Evolutionary conservation across 2,797 vertebrate species (phyloP), one percentile per base, ranked within the genome.

Genomic region (Tapirus indicus): DNA sequence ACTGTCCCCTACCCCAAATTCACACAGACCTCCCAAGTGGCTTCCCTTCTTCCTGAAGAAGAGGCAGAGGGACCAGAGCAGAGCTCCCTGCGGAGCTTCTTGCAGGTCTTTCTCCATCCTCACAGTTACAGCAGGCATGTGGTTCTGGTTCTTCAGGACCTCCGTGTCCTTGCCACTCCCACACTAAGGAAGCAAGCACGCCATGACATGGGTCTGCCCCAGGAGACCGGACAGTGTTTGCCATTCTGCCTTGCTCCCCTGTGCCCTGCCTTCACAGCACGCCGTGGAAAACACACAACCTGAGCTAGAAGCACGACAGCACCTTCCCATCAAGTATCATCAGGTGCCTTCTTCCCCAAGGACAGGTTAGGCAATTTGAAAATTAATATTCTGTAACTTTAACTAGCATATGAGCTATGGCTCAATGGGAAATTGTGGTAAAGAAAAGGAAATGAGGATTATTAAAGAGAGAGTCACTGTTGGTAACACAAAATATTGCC

Each of bases 361-460:
- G 29, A 29, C 0, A 52, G 32, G 44, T 16, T 14, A 93, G 23
- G 52, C 56, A 64, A 83, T n/a, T 47, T 69, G 68, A 93, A 90
- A 93, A 84, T 66, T 58, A 92, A 74, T 58, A 74, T 78, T 95
- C 47, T 44, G 49, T 96, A 93, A 89, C 68, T 82, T 82, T 71
- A 85, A 79, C 49, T 47, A 86, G 72, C 16, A 27, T 14, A 2
- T 44, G 85, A 93, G 32, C 74, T 92, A 92, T 38, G 27, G 41
- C 64, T 85, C 93, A 91, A 18, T 2, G 93, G 49, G 72, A 91
- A 93, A 82, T 32, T 56, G 41, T 85, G 77, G 79, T 85, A 94
- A 85, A 4, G 60, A 94, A 49, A 64, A 94, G 49, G 66, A 97
- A 95, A 93, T 23, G 69, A 91, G 84, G 75, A 71, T 88, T 93